These are phyloP conservation scores for Oikopleura dioica DNA, from an alignment of 23 tunicate genomes.

Conservation along the genomic window DNA sequence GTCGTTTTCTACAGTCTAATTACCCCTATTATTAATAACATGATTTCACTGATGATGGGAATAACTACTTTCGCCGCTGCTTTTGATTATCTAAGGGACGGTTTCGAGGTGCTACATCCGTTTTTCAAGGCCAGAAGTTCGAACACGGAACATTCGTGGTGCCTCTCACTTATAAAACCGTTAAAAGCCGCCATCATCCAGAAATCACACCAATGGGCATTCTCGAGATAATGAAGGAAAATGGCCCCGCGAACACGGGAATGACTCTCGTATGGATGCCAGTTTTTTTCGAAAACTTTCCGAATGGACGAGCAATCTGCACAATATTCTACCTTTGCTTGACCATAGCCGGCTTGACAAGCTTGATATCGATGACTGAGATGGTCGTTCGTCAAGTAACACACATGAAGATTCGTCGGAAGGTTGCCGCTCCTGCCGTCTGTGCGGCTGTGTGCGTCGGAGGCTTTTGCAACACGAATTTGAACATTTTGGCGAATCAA, in stretches of 20 bases:
- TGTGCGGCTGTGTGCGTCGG: constrained; percentile 26
- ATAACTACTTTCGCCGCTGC: background rate
- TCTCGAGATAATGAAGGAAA: constrained; percentile 27
- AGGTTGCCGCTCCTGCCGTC: constrained; percentile 36
- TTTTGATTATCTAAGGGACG: background rate
- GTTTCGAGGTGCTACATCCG: background rate
- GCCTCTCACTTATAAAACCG: too few relatives aligned
- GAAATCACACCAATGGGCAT: constrained; percentile 23
- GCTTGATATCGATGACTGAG: background rate
- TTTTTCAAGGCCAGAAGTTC: background rate
- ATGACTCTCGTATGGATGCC: constrained; percentile 44
- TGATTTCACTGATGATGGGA: constrained; percentile 45
- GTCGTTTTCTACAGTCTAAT: constrained; percentile 40
- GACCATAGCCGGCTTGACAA: background rate
- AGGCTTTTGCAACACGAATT: constrained; percentile 48
- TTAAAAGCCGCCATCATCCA: constrained; percentile 22
- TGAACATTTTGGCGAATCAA: constrained; percentile 43
- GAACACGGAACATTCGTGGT: too few relatives aligned
- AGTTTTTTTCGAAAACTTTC: background rate
- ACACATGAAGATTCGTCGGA: constrained; percentile 18
- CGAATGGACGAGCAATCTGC: background rate
- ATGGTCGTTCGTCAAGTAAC: background rate
- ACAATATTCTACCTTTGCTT: background rate
- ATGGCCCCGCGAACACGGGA: constrained; percentile 78
- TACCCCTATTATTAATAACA: constrained; percentile 43